Conservation (phyloP, 2,888 invertebrate genomes). For the Ormia ochracea region DNA sequence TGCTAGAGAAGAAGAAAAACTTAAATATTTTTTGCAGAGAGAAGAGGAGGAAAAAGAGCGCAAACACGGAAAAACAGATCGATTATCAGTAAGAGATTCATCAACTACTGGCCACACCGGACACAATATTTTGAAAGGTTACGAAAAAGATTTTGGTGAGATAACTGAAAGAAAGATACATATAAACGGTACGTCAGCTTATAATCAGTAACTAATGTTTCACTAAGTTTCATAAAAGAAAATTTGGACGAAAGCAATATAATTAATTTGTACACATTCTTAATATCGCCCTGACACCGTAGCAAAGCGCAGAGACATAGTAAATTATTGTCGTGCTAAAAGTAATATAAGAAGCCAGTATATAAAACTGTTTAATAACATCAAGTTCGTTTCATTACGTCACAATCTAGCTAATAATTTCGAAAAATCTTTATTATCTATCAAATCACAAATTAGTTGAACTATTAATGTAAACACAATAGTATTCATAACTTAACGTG, state of each 20-base stretch:
- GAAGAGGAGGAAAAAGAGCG: constrained; percentile 49
- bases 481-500: too few relatives aligned
- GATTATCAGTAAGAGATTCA: constrained; percentile 22
- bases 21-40: constrained; percentile 64
- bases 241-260: not conserved
- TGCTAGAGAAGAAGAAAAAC: constrained; percentile 77
- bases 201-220: constrained; percentile 27
- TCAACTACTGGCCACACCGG: constrained; percentile 33
- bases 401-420: too few relatives aligned
- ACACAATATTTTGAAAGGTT: constrained; percentile 65
- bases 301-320: too few relatives aligned
- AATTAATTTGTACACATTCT: not conserved
- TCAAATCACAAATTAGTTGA: too few relatives aligned
- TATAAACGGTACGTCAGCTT: constrained; percentile 73
- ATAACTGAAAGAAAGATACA: constrained; percentile 73
- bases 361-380: too few relatives aligned
- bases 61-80: constrained; percentile 48
- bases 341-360: too few relatives aligned
- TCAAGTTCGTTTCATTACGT: too few relatives aligned
- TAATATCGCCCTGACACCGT: not conserved
- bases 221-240: constrained; percentile 1
- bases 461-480: too few relatives aligned
- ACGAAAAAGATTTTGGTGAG: constrained; percentile 71
- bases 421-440: too few relatives aligned
- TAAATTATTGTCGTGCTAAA: too few relatives aligned